Conservation (phyloP, 2,797 vertebrate genomes). For the Otolemur crassicaudatus region DNA sequence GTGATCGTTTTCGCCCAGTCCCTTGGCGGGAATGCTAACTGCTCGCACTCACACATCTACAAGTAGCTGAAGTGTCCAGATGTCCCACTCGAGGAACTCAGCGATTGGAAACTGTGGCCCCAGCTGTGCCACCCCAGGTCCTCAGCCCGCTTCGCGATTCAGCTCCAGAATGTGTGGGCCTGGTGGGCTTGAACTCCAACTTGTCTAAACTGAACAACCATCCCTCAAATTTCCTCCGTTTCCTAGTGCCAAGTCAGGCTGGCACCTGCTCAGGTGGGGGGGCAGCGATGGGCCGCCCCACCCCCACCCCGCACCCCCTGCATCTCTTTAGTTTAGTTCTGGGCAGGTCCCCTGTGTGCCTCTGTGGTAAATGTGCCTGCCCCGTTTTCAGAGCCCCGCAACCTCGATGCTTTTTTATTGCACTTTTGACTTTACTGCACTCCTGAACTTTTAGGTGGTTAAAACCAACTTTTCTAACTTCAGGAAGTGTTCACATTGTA, state of each 20-base stretch:
- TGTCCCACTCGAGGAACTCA: accelerated
- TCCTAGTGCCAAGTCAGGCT: background rate
- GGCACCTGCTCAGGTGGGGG: background rate
- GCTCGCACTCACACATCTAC: background rate
- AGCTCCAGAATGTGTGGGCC: no score
- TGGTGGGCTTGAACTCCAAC: background rate
- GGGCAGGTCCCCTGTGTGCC: no score
- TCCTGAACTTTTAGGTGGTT: background rate
- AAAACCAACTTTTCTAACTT: no score
- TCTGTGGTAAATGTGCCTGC: no score
- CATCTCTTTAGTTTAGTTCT: background rate
- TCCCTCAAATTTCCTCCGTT: accelerated
- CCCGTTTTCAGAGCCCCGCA: background rate
- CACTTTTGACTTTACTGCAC: background rate
- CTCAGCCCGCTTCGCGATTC: background rate
- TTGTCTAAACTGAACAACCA: background rate
- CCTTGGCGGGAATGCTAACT: no score
- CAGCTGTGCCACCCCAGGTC: accelerated
- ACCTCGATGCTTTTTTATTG: no score
- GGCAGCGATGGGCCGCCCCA: no score
- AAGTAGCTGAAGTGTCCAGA: accelerated
- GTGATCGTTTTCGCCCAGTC: accelerated
- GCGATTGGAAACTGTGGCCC: accelerated
- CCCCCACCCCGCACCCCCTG: accelerated
- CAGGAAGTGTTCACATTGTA: background rate